Evolutionary conservation across 2,888 invertebrate genomes (phyloP).

Genomic region (Trimorus sp.): DNA sequence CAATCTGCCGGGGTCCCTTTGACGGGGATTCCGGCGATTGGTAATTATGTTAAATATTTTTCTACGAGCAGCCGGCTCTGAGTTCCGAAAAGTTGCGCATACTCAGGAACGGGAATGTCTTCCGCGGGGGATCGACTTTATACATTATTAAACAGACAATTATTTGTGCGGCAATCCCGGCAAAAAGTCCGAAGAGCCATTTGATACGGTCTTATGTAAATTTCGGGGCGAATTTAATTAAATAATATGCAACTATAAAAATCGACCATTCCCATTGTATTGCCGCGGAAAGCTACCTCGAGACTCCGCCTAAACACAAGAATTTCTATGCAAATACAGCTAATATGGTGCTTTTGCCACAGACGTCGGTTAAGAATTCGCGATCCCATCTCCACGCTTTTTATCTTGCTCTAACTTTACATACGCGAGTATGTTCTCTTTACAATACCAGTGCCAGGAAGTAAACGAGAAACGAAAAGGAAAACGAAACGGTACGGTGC

Average conservation of each 20-base stretch:
- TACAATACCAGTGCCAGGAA: conserved; percentile 46
- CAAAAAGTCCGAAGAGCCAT: conserved; percentile 4
- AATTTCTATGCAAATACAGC: conserved; percentile 64
- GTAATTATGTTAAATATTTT: conserved; percentile 20
- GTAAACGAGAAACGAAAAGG: conserved; percentile 21
- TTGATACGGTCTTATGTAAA: conserved; percentile 19
- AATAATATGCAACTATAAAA: conserved; percentile 41
- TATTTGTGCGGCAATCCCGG: conserved; percentile 29
- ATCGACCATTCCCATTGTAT: conserved; percentile 33
- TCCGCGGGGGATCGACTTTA: conserved; percentile 16
- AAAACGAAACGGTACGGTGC: background rate
- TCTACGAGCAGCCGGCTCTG: background rate
- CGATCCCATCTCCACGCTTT: conserved; percentile 68
- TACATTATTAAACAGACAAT: conserved; percentile 39
- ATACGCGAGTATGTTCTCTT: conserved; percentile 25
- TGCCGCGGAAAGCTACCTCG: conserved; percentile 49
- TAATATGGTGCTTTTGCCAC: conserved; percentile 68
- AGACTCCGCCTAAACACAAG: conserved; percentile 61
- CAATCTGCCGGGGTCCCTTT: background rate
- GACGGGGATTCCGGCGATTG: conserved; percentile 11
- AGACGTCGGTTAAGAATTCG: conserved; percentile 65
- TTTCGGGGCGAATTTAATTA: conserved; percentile 37
- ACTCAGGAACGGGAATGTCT: background rate
- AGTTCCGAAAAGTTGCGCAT: too few relatives aligned
- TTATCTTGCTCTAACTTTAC: conserved; percentile 36